phyloP scores from a whole-genome alignment of 2,888 invertebrate species.

The Brachypalpus laphriformis region DNA sequence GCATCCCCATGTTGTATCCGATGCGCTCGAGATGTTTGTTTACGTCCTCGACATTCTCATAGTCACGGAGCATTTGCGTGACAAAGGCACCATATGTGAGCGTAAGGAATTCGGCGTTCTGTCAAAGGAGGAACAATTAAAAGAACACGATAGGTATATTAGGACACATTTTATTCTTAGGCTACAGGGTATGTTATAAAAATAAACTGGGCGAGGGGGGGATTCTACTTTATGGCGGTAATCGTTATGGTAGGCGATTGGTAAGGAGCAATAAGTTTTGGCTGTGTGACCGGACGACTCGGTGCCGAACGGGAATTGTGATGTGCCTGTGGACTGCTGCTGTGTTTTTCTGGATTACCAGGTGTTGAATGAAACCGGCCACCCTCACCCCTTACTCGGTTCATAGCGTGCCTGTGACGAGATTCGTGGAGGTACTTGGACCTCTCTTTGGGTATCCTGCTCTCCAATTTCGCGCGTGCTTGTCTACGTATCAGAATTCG shows the following conservation, averaged over 20 bases:
- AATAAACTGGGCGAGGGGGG: neutral
- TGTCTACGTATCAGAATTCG: constrained; percentile 96
- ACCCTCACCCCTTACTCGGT: constrained; percentile 97
- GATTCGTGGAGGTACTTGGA: constrained; percentile 99
- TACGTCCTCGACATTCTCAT: constrained; percentile 98
- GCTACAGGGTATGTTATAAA: constrained; percentile 44
- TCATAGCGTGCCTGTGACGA: constrained; percentile 98
- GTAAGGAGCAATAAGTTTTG: constrained; percentile 82
- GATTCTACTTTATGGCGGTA: constrained; percentile 80
- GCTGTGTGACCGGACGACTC: constrained; percentile 76
- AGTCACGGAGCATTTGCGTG: constrained; percentile 97
- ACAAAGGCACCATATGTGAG: constrained; percentile 99
- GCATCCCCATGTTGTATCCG: constrained; percentile 99
- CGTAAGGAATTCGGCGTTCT: constrained; percentile 98
- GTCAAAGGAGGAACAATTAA: constrained; percentile 63
- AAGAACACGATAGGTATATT: constrained; percentile 17
- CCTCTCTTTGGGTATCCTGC: constrained; percentile 97
- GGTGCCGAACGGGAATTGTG: constrained; percentile 59
- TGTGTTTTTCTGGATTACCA: constrained; percentile 77
- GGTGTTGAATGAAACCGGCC: constrained; percentile 96
- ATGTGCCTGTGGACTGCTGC: constrained; percentile 65
- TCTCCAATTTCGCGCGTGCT: constrained; percentile 97
- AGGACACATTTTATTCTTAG: constrained; percentile 65
- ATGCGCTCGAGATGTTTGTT: constrained; percentile 97
- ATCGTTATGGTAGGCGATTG: constrained; percentile 82